Evolutionary conservation across 2,888 invertebrate species (phyloP).

Genomic region (Tethea ocularis): DNA sequence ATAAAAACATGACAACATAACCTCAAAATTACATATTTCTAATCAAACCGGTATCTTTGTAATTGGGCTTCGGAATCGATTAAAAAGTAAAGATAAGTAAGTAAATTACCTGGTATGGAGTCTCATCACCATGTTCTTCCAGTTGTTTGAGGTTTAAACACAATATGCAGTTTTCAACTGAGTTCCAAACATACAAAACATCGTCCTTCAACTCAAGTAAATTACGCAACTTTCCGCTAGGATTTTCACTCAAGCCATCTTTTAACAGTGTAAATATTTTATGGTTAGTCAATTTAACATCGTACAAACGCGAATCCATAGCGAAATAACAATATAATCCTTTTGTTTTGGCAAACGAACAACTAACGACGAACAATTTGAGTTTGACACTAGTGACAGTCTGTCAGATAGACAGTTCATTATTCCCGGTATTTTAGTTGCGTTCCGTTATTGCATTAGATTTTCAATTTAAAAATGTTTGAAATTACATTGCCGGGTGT

Average conservation of each 20-base stretch:
- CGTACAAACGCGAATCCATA: slow-evolving; percentile 85
- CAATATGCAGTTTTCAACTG: slow-evolving; percentile 85
- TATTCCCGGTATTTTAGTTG: slow-evolving; percentile 30
- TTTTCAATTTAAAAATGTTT: too few species aligned
- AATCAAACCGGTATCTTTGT: slow-evolving; percentile 28
- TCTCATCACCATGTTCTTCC: slow-evolving; percentile 75
- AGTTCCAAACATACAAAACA: slow-evolving; percentile 87
- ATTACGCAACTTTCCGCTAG: slow-evolving; percentile 84
- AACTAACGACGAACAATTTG: slow-evolving; percentile 32
- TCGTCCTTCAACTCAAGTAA: slow-evolving; percentile 86
- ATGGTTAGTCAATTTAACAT: slow-evolving; percentile 83
- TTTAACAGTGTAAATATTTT: slow-evolving; percentile 85
- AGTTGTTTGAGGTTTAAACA: slow-evolving; percentile 83
- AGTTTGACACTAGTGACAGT: slow-evolving; percentile 35
- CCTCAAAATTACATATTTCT: slow-evolving; percentile 39
- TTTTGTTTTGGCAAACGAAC: slow-evolving; percentile 43
- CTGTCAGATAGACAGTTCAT: slow-evolving; percentile 16
- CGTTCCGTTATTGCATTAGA: slow-evolving; percentile 27
- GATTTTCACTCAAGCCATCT: slow-evolving; percentile 77
- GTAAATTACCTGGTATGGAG: slow-evolving; percentile 83
- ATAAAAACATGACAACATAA: slow-evolving; percentile 47
- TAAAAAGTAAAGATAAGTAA: slow-evolving; percentile 10
- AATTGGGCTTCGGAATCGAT: neutral
- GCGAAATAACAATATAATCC: slow-evolving; percentile 31
- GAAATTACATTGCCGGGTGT: too few species aligned